A percentile compares a stretch with the other conserved stretches of the same genome.
Conservation (phyloP, 2,113 vertebrate genomes). For the Eretmochelys imbricata region DNA sequence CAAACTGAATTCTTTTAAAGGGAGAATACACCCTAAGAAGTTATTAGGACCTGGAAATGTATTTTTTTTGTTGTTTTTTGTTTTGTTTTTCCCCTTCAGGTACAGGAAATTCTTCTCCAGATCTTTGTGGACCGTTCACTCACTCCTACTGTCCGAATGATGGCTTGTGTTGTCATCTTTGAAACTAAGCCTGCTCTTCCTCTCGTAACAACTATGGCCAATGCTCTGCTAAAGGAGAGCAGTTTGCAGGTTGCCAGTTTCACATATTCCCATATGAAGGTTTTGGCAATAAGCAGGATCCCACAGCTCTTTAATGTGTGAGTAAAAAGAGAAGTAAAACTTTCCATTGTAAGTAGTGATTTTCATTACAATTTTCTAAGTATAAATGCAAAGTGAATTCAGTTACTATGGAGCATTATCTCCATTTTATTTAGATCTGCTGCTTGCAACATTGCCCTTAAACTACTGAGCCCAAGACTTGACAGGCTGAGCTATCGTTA, state of each 20-base stretch:
- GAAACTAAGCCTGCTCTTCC: slow-evolving; percentile 84
- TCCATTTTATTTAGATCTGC: slow-evolving; percentile 76
- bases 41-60: neutral
- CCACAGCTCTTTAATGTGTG: slow-evolving; percentile 82
- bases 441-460: slow-evolving; percentile 85
- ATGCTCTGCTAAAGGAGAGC: slow-evolving; percentile 77
- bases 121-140: slow-evolving; percentile 82
- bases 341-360: neutral
- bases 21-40: neutral
- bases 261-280: slow-evolving; percentile 86
- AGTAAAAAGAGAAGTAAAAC: slow-evolving; percentile 53
- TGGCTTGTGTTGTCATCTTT: slow-evolving; percentile 84
- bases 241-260: slow-evolving; percentile 88
- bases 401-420: neutral
- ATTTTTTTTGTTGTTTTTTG: too few relatives aligned
- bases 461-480: slow-evolving; percentile 80
- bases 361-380: slow-evolving; percentile 8
- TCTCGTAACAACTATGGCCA: slow-evolving; percentile 78
- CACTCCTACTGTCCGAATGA: slow-evolving; percentile 85
- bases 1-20: neutral
- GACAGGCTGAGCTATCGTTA: slow-evolving; percentile 80
- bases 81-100: slow-evolving; percentile 59
- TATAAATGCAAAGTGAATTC: neutral
- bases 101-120: slow-evolving; percentile 82
- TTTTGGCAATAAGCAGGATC: slow-evolving; percentile 78